phyloP scores from a whole-genome alignment of 2,797 vertebrate species.

The Dallia pectoralis region DNA sequence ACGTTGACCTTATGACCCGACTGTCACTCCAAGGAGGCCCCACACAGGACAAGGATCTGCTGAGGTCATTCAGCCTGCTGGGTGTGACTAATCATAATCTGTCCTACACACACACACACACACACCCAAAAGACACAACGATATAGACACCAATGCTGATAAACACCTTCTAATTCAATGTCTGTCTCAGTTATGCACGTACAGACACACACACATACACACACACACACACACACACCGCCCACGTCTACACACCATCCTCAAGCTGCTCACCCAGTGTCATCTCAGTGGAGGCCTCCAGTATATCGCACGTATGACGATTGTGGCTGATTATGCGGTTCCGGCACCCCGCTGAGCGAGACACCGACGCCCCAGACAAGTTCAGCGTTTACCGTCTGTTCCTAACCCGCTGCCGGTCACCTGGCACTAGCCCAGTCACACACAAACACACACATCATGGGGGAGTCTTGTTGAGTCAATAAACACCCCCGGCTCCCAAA shows the following conservation, averaged over 20 bases:
- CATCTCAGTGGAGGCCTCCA: slow-evolving; percentile 44
- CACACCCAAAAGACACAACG: slow-evolving; percentile 31
- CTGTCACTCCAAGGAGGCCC: slow-evolving; percentile 53
- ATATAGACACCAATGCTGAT: background rate
- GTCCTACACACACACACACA: slow-evolving; percentile 18
- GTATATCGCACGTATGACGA: slow-evolving; percentile 27
- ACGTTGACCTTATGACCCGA: slow-evolving; percentile 49
- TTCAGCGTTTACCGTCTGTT: background rate
- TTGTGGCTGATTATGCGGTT: slow-evolving; percentile 13
- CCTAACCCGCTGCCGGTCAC: background rate
- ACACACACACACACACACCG: background rate
- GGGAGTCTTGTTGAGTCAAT: background rate
- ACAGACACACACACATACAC: background rate
- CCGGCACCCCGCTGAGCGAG: slow-evolving; percentile 22
- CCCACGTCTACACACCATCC: background rate
- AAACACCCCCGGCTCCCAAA: background rate
- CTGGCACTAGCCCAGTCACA: background rate
- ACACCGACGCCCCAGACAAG: slow-evolving; percentile 10
- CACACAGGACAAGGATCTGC: slow-evolving; percentile 52
- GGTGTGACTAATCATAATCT: slow-evolving; percentile 35
- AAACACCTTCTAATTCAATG: background rate
- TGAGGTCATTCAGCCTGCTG: slow-evolving; percentile 59
- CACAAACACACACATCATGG: background rate
- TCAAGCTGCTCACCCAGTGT: slow-evolving; percentile 31
- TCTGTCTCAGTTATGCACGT: too few relatives aligned